Conservation (phyloP, 2,888 invertebrate species). For the Cordylochernes scorpioides region DNA sequence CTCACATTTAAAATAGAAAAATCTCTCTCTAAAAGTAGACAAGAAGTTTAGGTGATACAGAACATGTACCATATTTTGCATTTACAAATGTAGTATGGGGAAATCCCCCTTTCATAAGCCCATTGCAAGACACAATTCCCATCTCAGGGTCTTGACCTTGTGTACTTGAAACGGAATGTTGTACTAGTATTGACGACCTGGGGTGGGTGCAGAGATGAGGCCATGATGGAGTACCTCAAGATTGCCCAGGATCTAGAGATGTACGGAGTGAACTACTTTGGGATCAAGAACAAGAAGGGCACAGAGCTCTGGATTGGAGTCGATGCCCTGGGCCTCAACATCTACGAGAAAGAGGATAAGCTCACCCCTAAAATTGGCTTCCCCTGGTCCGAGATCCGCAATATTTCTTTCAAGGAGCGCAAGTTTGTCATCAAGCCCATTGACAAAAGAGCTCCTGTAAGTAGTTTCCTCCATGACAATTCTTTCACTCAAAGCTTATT, state of each 20-base stretch:
- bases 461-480: constrained; percentile 18
- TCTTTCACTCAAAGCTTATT: constrained; percentile 3
- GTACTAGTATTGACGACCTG: no score
- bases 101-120: no score
- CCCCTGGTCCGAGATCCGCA: constrained; percentile 98
- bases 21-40: no score
- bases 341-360: constrained; percentile 96
- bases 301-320: constrained; percentile 94
- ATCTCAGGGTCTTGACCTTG: no score
- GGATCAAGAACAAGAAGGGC: constrained; percentile 97
- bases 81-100: no score
- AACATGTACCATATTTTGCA: no score
- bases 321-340: constrained; percentile 88
- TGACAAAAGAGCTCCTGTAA: constrained; percentile 82
- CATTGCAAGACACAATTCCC: no score
- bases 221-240: constrained; percentile 98
- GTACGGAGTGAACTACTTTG: constrained; percentile 98
- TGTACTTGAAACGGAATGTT: no score
- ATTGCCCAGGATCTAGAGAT: constrained; percentile 92
- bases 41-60: no score
- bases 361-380: constrained; percentile 95
- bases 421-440: constrained; percentile 99
- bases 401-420: constrained; percentile 96
- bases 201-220: constrained; percentile 44
- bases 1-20: no score